phyloP scores from a whole-genome alignment of 2,888 invertebrate genomes.

The Oxycera nigricornis region DNA sequence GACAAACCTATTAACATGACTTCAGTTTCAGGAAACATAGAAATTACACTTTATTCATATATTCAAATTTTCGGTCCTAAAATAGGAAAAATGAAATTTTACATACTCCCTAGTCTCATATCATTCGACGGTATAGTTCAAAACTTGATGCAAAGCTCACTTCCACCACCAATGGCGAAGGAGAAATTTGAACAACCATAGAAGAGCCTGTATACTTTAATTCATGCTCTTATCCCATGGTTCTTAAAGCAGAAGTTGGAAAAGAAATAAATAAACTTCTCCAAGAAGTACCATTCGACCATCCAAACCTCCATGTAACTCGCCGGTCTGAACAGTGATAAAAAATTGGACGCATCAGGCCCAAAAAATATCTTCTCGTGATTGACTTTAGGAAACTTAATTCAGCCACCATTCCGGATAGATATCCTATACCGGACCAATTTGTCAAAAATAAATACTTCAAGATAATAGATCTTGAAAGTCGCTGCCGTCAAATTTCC shows the following conservation, averaged over 20 bases:
- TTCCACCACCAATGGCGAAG: neutral
- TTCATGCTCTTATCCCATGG: slow-evolving; percentile 4
- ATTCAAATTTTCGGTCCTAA: too few species aligned
- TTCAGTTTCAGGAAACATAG: too few species aligned
- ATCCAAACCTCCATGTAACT: neutral
- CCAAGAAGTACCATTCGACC: neutral
- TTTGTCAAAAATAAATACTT: neutral
- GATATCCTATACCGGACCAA: neutral
- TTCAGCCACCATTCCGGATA: neutral
- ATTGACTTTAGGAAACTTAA: slow-evolving; percentile 16
- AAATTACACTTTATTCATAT: too few species aligned
- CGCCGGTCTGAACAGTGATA: neutral
- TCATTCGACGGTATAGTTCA: neutral
- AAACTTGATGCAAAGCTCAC: neutral
- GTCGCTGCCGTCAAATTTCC: slow-evolving; percentile 1
- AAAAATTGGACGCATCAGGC: slow-evolving; percentile 4
- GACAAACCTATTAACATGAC: too few species aligned
- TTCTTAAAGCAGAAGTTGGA: slow-evolving; percentile 3
- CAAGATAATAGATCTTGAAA: neutral
- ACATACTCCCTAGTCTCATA: too few species aligned
- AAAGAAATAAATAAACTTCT: neutral
- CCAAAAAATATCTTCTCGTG: neutral
- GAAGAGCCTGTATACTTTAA: slow-evolving; percentile 3
- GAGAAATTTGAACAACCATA: neutral
- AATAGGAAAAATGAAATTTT: too few species aligned